phyloP scores from a whole-genome alignment of 2,797 vertebrate genomes.

The Pelochelys cantorii region DNA sequence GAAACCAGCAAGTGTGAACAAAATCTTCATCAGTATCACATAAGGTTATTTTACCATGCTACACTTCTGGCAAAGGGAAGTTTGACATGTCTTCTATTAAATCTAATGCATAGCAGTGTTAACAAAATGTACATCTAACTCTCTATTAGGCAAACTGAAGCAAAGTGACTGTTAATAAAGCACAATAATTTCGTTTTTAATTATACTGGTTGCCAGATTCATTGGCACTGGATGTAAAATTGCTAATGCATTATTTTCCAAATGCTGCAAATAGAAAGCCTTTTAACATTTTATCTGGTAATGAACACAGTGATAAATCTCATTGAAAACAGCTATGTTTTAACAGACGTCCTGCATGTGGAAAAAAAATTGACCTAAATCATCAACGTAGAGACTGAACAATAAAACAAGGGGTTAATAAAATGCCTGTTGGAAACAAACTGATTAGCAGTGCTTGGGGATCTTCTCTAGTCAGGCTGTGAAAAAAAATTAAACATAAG shows the following conservation, averaged over 20 bases:
- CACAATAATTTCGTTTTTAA: conserved; percentile 71
- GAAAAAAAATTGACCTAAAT: neutral
- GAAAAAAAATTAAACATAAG: conserved; percentile 17
- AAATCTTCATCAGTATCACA: conserved; percentile 80
- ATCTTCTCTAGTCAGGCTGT: conserved; percentile 34
- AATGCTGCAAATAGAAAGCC: conserved; percentile 12
- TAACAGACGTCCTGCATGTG: neutral
- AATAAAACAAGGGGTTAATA: conserved; percentile 20
- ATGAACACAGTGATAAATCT: neutral
- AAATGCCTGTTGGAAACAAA: conserved; percentile 36
- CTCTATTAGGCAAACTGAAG: conserved; percentile 77
- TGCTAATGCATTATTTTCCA: conserved; percentile 31
- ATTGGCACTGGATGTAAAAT: neutral
- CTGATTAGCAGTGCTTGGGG: conserved; percentile 51
- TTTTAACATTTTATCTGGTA: conserved; percentile 1
- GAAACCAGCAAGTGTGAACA: conserved; percentile 79
- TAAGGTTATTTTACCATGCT: conserved; percentile 77
- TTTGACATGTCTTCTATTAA: conserved; percentile 74
- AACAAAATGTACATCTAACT: conserved; percentile 80
- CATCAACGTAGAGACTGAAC: neutral
- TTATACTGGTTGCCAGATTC: conserved; percentile 40
- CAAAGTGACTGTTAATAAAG: conserved; percentile 79
- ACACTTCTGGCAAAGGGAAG: conserved; percentile 33
- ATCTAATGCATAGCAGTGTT: conserved; percentile 66
- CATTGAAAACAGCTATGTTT: neutral